Evolutionary conservation across 2,888 invertebrate genomes (phyloP), one percentile per base, ranked within the genome.

Genomic region (Pheosia tremula): DNA sequence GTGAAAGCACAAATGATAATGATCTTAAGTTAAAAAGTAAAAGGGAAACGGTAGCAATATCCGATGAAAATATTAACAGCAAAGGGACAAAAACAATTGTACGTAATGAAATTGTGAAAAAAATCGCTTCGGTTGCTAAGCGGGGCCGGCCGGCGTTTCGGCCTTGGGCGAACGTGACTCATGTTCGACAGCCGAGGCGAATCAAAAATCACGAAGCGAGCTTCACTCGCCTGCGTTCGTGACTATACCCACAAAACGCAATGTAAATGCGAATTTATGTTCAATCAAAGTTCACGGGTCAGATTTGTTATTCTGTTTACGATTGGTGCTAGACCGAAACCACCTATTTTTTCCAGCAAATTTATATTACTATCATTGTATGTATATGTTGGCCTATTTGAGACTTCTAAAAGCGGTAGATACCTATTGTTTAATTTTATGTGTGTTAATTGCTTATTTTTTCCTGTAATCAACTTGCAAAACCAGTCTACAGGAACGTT

Each of bases 81-180:
- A 78, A 80, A 78, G 75, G 71, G 76, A 79, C 80, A 85, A 85
- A 87, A 85, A 85, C 83, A 80, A 83, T 78, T 73, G 76, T 63
- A 74, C 75, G 85, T 86, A 83, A 85, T 83, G 78, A 78, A 82
- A 83, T 77, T 75, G 79, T 74, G 79, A 82, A 84, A 84, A 84
- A 83, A 75, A 57, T 63, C 57, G 61, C 60, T 64, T 60, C 65
- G 72, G 88, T 91, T 90, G 88, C 86, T 79, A 88, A 71, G 87
- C 80, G 64, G 71, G 64, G 88, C 91, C 92, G 91, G 91, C 91
- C 91, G 92, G 92, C 86, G 67, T 56, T 67, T 71, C 77, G 91
- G 89, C 91, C 91, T 91, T 90, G 91, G 80, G 50, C 66, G 62
- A 61, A 67, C 77, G 78, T 89, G 91, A 91, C 70, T 90, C 90